Percentiles rank a stretch among this genome's conserved stretches.
phyloP scores from a whole-genome alignment of 2,113 vertebrate genomes.

The Microtus montanus region DNA sequence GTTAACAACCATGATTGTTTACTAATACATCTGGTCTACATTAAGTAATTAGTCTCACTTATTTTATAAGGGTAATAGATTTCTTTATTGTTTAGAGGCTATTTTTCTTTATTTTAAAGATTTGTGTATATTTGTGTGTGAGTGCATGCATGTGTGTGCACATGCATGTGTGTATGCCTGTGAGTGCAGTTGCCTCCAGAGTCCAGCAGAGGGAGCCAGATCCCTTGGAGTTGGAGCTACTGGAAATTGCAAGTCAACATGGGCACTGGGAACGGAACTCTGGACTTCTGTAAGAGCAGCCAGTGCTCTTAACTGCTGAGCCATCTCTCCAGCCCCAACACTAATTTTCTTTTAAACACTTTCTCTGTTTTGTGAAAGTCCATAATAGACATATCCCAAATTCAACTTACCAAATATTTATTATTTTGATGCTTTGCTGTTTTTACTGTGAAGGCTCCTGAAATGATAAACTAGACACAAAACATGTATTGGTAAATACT shows the following conservation, averaged over 20 bases:
- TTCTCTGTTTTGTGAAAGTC: conserved; percentile 16
- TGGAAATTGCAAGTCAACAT: not conserved
- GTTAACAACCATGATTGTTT: not conserved
- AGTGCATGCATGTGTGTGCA: no score
- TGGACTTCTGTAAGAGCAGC: not conserved
- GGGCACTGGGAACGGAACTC: not conserved
- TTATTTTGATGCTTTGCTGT: not conserved
- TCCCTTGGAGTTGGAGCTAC: not conserved
- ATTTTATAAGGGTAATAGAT: not conserved
- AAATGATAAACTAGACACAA: conserved; percentile 70
- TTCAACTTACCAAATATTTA: conserved; percentile 44
- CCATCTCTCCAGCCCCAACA: not conserved
- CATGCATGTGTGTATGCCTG: not conserved
- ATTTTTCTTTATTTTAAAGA: not conserved
- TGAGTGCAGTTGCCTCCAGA: not conserved
- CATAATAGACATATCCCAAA: not conserved
- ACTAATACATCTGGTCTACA: not conserved
- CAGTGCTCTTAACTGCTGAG: not conserved
- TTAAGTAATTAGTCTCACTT: conserved; percentile 6
- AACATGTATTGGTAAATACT: conserved; percentile 66
- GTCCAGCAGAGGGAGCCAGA: not conserved
- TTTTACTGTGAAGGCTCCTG: conserved; percentile 65
- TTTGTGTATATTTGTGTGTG: no score
- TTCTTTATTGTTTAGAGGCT: not conserved
- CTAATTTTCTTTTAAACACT: not conserved